Percentiles rank a stretch among this genome's conserved stretches.
Evolutionary conservation across 2,113 vertebrate species (phyloP).

Genomic region (Bubalus kerabau): DNA sequence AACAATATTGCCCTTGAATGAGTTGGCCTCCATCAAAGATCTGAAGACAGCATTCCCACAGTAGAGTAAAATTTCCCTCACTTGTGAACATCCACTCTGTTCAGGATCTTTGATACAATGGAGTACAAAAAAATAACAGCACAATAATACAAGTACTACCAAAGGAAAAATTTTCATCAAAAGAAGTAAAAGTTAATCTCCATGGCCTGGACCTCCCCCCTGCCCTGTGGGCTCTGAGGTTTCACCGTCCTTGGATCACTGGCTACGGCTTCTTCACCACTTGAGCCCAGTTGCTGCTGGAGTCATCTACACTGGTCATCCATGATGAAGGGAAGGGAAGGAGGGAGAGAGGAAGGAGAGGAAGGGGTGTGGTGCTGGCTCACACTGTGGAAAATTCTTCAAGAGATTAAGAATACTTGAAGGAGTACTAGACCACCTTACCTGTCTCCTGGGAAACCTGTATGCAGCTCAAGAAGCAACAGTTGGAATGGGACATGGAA

Average conservation of each 20-base stretch:
- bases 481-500: not conserved
- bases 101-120: slow-evolving; percentile 84
- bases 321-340: not conserved
- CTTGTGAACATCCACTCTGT: slow-evolving; percentile 75
- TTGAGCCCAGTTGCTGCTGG: not conserved
- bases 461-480: not conserved
- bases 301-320: not conserved
- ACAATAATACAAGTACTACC: slow-evolving; percentile 62
- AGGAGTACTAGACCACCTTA: not conserved
- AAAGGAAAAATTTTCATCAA: slow-evolving; percentile 62
- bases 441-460: not conserved
- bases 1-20: slow-evolving; percentile 29
- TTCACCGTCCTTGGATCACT: not conserved
- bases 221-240: not conserved
- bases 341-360: not conserved
- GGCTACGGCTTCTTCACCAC: not conserved
- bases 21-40: slow-evolving; percentile 28
- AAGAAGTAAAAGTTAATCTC: slow-evolving; percentile 51
- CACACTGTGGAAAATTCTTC: not conserved
- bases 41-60: slow-evolving; percentile 36
- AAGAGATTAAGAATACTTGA: not conserved
- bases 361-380: not conserved
- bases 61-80: slow-evolving; percentile 63
- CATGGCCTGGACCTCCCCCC: not conserved
- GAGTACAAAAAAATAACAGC: slow-evolving; percentile 72